Base-by-base conservation (phyloP, 1,140 invertebrate genomes). In the Trichoplusia ni region DNA sequence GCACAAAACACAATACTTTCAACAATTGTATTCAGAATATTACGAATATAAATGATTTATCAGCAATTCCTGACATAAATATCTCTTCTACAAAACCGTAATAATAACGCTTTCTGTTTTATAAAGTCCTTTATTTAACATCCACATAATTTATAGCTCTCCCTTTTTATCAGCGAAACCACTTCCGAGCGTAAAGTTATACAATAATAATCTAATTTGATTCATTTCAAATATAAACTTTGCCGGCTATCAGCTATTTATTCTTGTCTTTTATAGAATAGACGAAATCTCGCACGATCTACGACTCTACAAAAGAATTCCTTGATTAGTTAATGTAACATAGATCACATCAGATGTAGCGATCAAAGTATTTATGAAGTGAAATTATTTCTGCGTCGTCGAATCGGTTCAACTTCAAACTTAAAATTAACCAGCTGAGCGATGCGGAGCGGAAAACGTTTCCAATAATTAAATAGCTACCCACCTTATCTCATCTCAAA, bases 401-500 rank as follows among this genome's bases (percentile, higher is more conserved):
- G 33, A 69, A 64, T 60, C 33, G 42, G 49, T 44, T 66, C 60
- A 70, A 33, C 56, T 66, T 69, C 33, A 63, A 67, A 64, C 51
- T 69, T 67, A 7, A 66, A 66, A 68, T 68, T 53, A 69, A 44
- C 40, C 35, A 54, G 44, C 37, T 67, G 54, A 75, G 56, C 63
- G 61, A 63, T 68, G 72, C 63, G 68, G 33, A 58, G 58, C 37
- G 59, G 66, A 76, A 66, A 76, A 70, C 72, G 67, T 74, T 79
- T 71, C 75, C 69, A 71, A 80, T 81, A 78, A 81, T 81, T 81
- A 83, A 80, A 77, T 84, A 80, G 65, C 77, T 69, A 72, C 67
- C 64, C 59, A 68, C 67, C 64, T 74, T 73, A 76, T 73, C 66
- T 76, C 74, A 70, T 73, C 64, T 76, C 75, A 71, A 73, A 78